Evolutionary conservation across 2,797 vertebrate species (phyloP), one percentile per base, ranked within the genome.

Genomic region (Coregonus ussuriensis): DNA sequence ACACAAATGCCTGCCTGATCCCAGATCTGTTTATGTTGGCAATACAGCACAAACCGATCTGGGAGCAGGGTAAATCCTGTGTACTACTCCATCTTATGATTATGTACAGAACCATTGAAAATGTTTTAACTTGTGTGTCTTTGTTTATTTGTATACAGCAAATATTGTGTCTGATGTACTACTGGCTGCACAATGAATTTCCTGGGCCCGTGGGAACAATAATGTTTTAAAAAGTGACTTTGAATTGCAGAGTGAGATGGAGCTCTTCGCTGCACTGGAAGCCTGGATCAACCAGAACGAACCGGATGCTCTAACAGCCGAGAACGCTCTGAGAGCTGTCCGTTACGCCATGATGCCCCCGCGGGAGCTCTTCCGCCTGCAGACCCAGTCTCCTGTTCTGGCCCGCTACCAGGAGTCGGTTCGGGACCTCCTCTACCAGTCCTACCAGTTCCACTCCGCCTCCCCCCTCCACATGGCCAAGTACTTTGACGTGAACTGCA

Each of bases 361-460:
- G 0, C 91, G 89, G 21, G 96, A 98, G 76, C 96, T 99, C 3
- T 98, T 99, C 89, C 95, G 93, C 69, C 92, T 99, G 82, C 97
- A 99, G 92, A 93, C 89, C 21, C 95, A 95, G 87, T 99, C 97
- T 0, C 63, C 86, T 0, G 89, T 94, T 18, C 90, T 99, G 87
- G 90, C 88, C 0, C 95, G 91, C 72, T 95, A 97, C 35, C 91
- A 94, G 31, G 86, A 86, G 3, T 95, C 96, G 0, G 93, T 99
- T 81, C 96, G 95, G 0, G 96, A 98, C 88, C 94, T 99, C 72
- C 94, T 99, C 65, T 97, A 96, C 85, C 94, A 97, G 92, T 96
- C 97, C n/a, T 99, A 96, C 91, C 98, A 98, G 93, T 99, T 99
- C 87, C 97, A 99, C 79, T 95, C 98, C 0, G 95, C 97, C 1